Percentiles rank a stretch among this genome's conserved stretches.
Evolutionary conservation across 2,888 invertebrate species (phyloP).

Genomic region (Pyralis farinalis): DNA sequence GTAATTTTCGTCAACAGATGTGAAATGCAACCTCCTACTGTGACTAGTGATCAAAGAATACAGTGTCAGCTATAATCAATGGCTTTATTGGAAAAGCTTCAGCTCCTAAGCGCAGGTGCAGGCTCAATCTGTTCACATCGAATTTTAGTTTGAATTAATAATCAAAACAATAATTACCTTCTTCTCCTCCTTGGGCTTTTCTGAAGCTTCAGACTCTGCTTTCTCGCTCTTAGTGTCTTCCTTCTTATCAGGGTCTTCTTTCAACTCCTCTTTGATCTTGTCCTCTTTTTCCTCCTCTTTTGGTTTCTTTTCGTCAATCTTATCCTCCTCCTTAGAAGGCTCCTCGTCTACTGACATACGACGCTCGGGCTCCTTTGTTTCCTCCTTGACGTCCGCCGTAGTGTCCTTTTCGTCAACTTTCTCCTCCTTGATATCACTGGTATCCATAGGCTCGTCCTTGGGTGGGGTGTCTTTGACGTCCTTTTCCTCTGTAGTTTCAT

Average conservation of each 20-base stretch:
- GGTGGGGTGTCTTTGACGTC: constrained; percentile 59
- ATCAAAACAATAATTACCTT: constrained; percentile 32
- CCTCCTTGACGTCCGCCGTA: constrained; percentile 26
- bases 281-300: constrained; percentile 41
- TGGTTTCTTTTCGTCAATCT: constrained; percentile 48
- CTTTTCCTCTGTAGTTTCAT: constrained; percentile 68
- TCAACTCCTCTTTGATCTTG: constrained; percentile 43
- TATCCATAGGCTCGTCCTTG: constrained; percentile 58
- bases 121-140: too few species aligned
- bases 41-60: too few species aligned
- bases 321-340: constrained; percentile 63
- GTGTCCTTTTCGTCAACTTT: constrained; percentile 46
- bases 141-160: too few species aligned
- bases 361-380: constrained; percentile 30
- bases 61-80: too few species aligned
- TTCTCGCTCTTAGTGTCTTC: constrained; percentile 72
- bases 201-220: constrained; percentile 63
- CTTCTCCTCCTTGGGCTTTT: constrained; percentile 72
- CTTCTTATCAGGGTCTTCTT: constrained; percentile 62
- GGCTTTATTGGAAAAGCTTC: too few species aligned
- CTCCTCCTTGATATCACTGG: constrained; percentile 58
- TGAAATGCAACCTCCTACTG: too few species aligned
- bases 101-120: too few species aligned
- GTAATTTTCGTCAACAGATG: too few species aligned
- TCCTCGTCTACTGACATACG: constrained; percentile 71